Evolutionary conservation across 92 coral and sea anemone genomes (phyloP).

Genomic region (Heliopora coerulea): DNA sequence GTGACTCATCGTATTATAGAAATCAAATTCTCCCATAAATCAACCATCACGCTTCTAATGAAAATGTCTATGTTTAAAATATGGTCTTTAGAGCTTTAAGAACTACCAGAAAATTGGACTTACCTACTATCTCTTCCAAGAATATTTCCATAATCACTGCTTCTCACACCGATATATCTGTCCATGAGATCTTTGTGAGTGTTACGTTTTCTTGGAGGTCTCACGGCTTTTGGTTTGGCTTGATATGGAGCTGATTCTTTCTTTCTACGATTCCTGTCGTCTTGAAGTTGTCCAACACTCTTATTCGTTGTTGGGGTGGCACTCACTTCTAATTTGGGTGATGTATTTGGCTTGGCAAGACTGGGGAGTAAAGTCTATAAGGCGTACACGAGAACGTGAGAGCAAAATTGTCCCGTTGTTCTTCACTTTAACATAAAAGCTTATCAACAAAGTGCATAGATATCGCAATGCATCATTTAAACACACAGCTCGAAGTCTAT

Average conservation of each 20-base stretch:
- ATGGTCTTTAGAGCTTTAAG: too few species aligned
- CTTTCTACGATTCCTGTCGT: neutral
- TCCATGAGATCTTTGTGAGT: constrained; percentile 13
- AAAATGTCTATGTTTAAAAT: too few species aligned
- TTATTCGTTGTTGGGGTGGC: neutral
- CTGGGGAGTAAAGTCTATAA: neutral
- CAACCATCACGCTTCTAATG: too few species aligned
- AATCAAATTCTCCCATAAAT: too few species aligned
- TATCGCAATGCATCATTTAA: too few species aligned
- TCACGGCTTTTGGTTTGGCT: neutral
- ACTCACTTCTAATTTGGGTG: neutral
- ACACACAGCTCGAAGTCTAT: too few species aligned
- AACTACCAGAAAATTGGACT: neutral
- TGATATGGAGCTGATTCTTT: neutral
- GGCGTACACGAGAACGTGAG: neutral
- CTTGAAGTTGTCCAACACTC: neutral
- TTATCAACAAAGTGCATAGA: too few species aligned
- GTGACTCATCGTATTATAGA: too few species aligned
- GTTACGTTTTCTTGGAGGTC: neutral
- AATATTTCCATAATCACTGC: neutral
- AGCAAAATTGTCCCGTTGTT: neutral
- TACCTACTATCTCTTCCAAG: neutral
- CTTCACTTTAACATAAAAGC: too few species aligned
- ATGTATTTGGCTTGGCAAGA: neutral
- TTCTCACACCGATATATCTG: constrained; percentile 9